These are phyloP conservation scores for Platichthys stellatus DNA, from an alignment of 2,113 vertebrate species.

Conservation along the genomic window DNA sequence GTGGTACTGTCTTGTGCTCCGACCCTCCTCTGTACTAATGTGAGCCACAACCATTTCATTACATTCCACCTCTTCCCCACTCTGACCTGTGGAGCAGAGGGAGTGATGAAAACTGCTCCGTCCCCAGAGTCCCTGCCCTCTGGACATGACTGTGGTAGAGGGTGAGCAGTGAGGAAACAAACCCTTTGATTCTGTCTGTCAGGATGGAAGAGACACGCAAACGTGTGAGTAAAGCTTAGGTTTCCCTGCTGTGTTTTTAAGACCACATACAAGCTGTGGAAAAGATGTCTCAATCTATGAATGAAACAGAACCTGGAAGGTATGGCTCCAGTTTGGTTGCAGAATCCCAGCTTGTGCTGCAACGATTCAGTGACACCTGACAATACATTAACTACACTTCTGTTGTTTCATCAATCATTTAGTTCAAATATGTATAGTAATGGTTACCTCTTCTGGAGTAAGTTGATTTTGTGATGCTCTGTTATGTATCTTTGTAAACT, in stretches of 20 bases:
- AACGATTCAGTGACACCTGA: not conserved
- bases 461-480: too few species aligned
- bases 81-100: conserved; percentile 23
- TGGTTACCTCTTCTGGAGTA: too few species aligned
- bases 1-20: conserved; percentile 40
- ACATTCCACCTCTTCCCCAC: conserved; percentile 25
- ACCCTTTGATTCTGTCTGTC: conserved; percentile 23
- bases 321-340: not conserved
- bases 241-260: conserved; percentile 8
- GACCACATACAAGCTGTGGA: conserved; percentile 7
- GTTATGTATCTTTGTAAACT: too few species aligned
- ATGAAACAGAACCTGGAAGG: conserved; percentile 6
- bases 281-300: conserved; percentile 30
- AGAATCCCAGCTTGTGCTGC: not conserved
- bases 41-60: conserved; percentile 53
- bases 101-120: conserved; percentile 45
- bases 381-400: too few species aligned
- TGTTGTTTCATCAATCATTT: too few species aligned
- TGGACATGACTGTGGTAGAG: conserved; percentile 3
- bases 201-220: conserved; percentile 21
- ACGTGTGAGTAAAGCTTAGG: not conserved
- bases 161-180: conserved; percentile 32
- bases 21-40: conserved; percentile 42
- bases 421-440: too few species aligned
- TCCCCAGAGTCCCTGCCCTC: conserved; percentile 28